Percentiles rank a stretch among this genome's conserved stretches.
phyloP scores from a whole-genome alignment of 1,140 invertebrate genomes.

The Rhopalosiphum padi region DNA sequence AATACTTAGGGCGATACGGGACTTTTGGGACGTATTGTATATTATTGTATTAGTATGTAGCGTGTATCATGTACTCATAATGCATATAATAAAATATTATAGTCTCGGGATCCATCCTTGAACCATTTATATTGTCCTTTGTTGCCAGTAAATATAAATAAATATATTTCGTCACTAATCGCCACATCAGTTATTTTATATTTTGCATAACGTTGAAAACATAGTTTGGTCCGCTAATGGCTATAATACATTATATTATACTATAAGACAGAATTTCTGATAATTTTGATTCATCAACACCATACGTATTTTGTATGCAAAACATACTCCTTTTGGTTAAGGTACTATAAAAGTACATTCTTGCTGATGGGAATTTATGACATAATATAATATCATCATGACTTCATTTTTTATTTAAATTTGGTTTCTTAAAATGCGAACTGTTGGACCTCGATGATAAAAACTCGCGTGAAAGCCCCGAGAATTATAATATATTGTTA shows the following conservation, averaged over 20 bases:
- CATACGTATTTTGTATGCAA: neutral
- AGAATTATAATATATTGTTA: neutral
- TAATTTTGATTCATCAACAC: neutral
- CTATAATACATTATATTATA: neutral
- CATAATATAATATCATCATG: neutral
- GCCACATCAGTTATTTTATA: neutral
- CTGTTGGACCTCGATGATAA: neutral
- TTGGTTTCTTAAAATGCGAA: neutral
- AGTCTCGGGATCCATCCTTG: neutral
- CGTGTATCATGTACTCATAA: neutral
- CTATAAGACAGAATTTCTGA: neutral
- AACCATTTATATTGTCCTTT: neutral
- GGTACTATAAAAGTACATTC: neutral
- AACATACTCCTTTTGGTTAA: neutral
- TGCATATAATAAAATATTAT: neutral
- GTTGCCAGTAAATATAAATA: neutral
- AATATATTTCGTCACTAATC: neutral
- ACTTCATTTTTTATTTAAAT: neutral
- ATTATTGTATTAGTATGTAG: neutral
- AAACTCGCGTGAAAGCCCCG: neutral
- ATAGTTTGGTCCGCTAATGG: neutral
- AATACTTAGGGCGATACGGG: neutral
- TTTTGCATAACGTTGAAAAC: neutral
- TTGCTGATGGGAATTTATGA: neutral
- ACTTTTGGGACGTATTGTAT: neutral